Conservation (phyloP, 2,113 vertebrate genomes). For the Spermophilus dauricus region DNA sequence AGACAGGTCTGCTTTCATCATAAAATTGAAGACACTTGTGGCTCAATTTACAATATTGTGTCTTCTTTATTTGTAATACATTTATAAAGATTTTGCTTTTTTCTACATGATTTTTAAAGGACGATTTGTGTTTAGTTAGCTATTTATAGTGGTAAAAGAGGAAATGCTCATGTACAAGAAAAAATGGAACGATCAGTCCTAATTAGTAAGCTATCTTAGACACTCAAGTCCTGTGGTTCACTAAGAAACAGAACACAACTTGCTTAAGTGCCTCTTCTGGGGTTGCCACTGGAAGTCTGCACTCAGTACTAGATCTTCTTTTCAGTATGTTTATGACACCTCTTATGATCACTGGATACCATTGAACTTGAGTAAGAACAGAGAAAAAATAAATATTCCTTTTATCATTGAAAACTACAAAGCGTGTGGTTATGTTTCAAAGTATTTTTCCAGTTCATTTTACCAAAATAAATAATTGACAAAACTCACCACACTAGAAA, state of each 20-base stretch:
- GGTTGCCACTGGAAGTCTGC: background rate
- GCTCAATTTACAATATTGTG: background rate
- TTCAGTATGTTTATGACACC: background rate
- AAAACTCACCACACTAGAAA: background rate
- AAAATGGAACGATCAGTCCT: background rate
- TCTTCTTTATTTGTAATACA: conserved; percentile 11
- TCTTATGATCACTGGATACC: background rate
- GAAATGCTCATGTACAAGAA: background rate
- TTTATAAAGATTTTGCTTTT: background rate
- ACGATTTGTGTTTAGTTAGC: background rate
- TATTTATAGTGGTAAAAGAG: background rate
- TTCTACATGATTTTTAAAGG: background rate
- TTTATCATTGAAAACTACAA: background rate
- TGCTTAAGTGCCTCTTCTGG: background rate
- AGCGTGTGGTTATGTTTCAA: background rate
- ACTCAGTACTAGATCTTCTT: background rate
- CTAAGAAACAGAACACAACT: background rate
- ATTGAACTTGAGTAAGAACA: background rate
- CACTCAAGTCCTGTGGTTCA: background rate
- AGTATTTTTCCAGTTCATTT: background rate
- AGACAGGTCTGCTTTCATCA: background rate
- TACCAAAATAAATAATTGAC: background rate
- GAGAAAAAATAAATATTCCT: background rate
- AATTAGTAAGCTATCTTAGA: background rate
- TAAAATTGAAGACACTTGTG: background rate